Conservation (phyloP, 2,888 invertebrate species). For the Hirudinaria manillensis region DNA sequence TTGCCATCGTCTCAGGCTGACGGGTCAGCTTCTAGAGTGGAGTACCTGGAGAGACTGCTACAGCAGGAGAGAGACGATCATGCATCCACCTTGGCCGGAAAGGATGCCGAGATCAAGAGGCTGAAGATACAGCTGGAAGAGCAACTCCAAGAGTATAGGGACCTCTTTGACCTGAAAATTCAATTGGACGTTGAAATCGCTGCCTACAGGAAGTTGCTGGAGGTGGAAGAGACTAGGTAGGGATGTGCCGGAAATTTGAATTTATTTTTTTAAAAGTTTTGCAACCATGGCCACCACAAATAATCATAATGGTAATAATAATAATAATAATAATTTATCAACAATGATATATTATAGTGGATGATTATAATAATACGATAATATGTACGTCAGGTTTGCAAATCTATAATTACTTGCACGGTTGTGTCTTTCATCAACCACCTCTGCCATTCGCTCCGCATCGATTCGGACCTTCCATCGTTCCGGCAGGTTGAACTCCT, state of each 20-base stretch:
- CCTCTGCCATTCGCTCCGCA: no score
- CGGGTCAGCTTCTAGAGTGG: constrained; percentile 62
- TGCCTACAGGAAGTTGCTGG: constrained; percentile 80
- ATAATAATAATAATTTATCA: constrained; percentile 3
- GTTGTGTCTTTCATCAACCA: no score
- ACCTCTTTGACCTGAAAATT: constrained; percentile 91
- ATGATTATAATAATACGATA: no score
- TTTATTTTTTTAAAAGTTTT: not conserved
- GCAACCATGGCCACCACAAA: not conserved
- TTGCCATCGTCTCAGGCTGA: constrained; percentile 33
- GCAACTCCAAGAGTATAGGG: constrained; percentile 87
- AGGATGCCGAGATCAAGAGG: constrained; percentile 77
- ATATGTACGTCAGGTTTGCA: no score
- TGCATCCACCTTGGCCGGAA: constrained; percentile 61
- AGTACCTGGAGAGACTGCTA: constrained; percentile 80
- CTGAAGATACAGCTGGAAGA: constrained; percentile 85
- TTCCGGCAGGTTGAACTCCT: constrained; percentile 60
- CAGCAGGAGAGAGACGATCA: constrained; percentile 85
- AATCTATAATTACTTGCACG: no score
- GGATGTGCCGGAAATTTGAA: not conserved
- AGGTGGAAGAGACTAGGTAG: constrained; percentile 72
- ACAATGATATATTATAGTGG: no score
- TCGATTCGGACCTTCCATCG: no score
- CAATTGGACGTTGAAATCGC: constrained; percentile 82
- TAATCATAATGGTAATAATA: not conserved